These are phyloP conservation scores for Chrysopilus asiliformis DNA, from an alignment of 2,888 invertebrate genomes.

Conservation along the genomic window DNA sequence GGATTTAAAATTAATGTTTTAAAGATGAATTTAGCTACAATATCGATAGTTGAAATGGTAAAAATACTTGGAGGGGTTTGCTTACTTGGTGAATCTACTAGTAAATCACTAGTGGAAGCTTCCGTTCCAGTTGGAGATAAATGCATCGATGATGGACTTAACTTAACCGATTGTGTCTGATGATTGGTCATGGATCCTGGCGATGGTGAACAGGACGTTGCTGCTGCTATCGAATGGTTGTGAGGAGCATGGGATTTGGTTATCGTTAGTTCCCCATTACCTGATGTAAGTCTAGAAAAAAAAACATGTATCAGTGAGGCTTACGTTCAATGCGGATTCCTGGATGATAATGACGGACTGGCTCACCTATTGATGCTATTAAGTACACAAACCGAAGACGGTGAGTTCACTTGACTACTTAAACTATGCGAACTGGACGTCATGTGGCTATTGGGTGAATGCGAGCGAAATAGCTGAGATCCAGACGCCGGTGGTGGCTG, in stretches of 20 bases:
- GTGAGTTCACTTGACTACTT: slow-evolving; percentile 22
- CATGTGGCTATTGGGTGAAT: slow-evolving; percentile 22
- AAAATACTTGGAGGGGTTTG: too few species aligned
- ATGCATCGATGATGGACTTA: slow-evolving; percentile 49
- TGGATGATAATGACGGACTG: slow-evolving; percentile 5
- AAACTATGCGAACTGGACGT: slow-evolving; percentile 25
- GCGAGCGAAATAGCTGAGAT: slow-evolving; percentile 22
- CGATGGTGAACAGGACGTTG: slow-evolving; percentile 24
- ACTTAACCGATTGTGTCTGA: slow-evolving; percentile 42
- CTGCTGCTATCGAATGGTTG: slow-evolving; percentile 19
- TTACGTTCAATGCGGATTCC: not conserved
- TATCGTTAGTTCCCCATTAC: slow-evolving; percentile 72
- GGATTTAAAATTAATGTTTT: too few species aligned
- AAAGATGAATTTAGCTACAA: too few species aligned
- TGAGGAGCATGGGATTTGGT: slow-evolving; percentile 57
- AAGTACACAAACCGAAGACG: slow-evolving; percentile 36
- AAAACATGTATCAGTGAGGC: slow-evolving; percentile 9
- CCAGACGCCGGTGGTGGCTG: slow-evolving; percentile 13
- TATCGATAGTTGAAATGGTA: too few species aligned
- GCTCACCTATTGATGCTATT: slow-evolving; percentile 52
- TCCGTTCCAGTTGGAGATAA: slow-evolving; percentile 50
- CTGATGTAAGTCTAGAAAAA: slow-evolving; percentile 49
- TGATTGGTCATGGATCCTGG: slow-evolving; percentile 10
- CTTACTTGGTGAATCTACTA: slow-evolving; percentile 79
- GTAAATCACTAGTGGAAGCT: slow-evolving; percentile 47